Conservation (phyloP, 2,113 vertebrate species). For the Serinus canaria region DNA sequence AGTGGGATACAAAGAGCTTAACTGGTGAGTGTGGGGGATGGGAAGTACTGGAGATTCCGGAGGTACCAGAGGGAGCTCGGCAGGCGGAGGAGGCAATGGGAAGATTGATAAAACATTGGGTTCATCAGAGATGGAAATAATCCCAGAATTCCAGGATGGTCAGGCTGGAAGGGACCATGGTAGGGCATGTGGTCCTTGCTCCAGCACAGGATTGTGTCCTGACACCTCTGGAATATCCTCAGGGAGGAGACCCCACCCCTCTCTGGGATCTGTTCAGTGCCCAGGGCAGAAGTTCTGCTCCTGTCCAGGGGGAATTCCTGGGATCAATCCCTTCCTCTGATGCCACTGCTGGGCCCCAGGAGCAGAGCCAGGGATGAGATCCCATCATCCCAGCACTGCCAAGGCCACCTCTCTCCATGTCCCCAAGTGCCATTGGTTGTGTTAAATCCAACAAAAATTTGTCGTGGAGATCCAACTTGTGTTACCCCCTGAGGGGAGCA, state of each 20-base stretch:
- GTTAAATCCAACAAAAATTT: neutral
- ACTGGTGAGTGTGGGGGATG: fast-evolving
- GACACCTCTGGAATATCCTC: neutral
- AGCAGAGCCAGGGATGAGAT: neutral
- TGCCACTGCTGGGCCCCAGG: neutral
- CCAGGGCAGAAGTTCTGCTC: neutral
- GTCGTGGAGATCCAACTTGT: neutral
- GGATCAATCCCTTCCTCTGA: neutral
- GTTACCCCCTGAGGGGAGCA: too few species aligned
- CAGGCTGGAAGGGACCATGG: neutral
- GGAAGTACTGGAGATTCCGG: fast-evolving
- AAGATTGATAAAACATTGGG: neutral
- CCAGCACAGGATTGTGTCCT: neutral
- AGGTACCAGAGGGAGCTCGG: fast-evolving
- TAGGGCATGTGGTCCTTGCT: neutral
- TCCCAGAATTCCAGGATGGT: neutral
- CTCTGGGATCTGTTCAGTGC: neutral
- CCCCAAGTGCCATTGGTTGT: neutral
- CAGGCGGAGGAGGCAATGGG: neutral
- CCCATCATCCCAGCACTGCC: neutral
- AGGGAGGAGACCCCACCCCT: neutral
- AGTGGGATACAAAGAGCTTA: neutral
- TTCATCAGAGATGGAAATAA: neutral
- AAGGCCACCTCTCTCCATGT: neutral
- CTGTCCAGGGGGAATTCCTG: neutral